Conservation (phyloP, 1,140 invertebrate genomes). For the Portunus trituberculatus region DNA sequence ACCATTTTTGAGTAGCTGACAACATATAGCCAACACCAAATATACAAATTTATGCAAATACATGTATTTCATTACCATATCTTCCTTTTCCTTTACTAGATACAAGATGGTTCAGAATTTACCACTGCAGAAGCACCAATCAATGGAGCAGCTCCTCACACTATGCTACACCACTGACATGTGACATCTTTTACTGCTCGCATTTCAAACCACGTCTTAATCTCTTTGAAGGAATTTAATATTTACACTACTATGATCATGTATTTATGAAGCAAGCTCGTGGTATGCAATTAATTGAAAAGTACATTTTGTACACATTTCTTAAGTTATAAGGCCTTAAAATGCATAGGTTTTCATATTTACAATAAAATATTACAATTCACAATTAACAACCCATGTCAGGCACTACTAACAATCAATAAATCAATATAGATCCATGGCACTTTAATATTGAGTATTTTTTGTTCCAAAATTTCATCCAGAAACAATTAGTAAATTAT, state of each 20-base stretch:
- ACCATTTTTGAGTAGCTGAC: neutral
- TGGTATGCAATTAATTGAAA: neutral
- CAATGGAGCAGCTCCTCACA: neutral
- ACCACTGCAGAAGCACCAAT: neutral
- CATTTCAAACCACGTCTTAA: neutral
- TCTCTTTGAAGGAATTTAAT: neutral
- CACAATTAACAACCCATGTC: no score
- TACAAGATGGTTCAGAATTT: neutral
- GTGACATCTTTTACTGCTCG: neutral
- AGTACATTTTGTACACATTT: conserved; percentile 1
- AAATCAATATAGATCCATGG: no score
- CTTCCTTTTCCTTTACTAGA: neutral
- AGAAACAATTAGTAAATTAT: no score
- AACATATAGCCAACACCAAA: neutral
- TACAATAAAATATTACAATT: neutral
- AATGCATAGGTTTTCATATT: conserved; percentile 15
- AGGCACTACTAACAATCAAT: no score
- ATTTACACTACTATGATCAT: conserved; percentile 3
- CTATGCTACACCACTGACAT: neutral
- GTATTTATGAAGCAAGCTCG: neutral
- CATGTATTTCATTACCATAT: neutral
- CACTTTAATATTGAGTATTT: no score
- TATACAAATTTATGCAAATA: neutral
- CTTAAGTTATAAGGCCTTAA: neutral
- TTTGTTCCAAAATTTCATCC: no score